Conservation (phyloP, 2,113 vertebrate species). For the Orycteropus afer region DNA sequence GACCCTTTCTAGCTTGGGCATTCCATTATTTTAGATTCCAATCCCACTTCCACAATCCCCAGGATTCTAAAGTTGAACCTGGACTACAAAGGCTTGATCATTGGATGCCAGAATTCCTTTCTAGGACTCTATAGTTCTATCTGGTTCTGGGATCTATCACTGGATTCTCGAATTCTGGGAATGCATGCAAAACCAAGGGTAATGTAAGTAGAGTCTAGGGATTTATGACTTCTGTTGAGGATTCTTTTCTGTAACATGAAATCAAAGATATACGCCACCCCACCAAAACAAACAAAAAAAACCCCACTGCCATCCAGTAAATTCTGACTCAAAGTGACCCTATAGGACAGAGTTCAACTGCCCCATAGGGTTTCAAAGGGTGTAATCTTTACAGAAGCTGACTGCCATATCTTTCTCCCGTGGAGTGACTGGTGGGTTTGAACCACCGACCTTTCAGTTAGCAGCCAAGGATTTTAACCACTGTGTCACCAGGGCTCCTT, state of each 20-base stretch:
- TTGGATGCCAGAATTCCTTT: constrained; percentile 28
- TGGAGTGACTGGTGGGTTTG: too few relatives aligned
- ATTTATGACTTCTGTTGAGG: constrained; percentile 20
- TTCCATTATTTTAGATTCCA: background rate
- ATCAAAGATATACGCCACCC: background rate
- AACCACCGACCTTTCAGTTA: too few relatives aligned
- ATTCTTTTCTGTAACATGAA: constrained; percentile 29
- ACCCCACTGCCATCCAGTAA: too few relatives aligned
- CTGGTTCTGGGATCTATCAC: background rate
- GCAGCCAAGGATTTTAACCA: too few relatives aligned
- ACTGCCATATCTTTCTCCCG: too few relatives aligned
- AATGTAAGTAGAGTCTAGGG: background rate
- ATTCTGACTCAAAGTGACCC: too few relatives aligned
- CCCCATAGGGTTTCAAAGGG: too few relatives aligned
- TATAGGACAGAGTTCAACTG: too few relatives aligned
- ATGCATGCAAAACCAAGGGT: constrained; percentile 21
- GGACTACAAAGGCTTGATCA: background rate
- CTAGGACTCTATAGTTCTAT: constrained; percentile 1
- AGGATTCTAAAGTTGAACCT: background rate
- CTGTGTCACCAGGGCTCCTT: too few relatives aligned
- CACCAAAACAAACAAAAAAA: too few relatives aligned
- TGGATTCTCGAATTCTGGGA: constrained; percentile 16
- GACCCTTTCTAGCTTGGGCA: background rate
- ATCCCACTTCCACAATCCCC: background rate
- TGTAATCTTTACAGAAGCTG: too few relatives aligned